Conservation (phyloP, 2,797 vertebrate species). For the Myotis vivesi region DNA sequence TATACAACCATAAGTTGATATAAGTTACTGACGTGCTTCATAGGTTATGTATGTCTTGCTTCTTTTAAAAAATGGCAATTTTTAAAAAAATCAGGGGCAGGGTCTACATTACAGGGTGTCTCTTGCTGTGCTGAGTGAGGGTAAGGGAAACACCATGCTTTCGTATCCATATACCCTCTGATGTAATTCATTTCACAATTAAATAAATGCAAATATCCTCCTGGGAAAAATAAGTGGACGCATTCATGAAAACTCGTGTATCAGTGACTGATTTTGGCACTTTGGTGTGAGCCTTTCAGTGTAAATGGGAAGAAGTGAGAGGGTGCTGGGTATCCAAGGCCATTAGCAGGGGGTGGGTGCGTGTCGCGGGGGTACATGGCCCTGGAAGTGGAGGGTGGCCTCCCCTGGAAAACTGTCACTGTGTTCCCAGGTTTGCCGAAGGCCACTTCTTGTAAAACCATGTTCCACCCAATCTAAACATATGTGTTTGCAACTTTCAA, state of each 20-base stretch:
- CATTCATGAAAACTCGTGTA: background rate
- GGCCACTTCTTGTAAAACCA: background rate
- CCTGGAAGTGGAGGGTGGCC: background rate
- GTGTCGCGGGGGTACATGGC: background rate
- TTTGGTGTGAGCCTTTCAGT: background rate
- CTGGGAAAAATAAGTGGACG: background rate
- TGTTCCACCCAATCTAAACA: background rate
- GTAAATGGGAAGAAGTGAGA: background rate
- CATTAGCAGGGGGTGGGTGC: background rate
- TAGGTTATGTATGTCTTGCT: background rate
- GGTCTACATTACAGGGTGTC: background rate
- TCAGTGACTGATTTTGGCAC: background rate
- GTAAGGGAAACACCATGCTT: background rate
- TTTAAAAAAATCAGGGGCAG: background rate
- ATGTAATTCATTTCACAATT: background rate
- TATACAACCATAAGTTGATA: background rate
- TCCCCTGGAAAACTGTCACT: background rate
- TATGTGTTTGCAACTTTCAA: background rate
- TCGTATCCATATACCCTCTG: background rate
- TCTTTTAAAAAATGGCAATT: background rate
- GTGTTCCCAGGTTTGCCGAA: background rate
- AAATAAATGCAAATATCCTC: background rate
- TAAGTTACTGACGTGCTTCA: background rate
- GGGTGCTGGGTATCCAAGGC: background rate
- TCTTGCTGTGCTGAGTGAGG: background rate